phyloP scores from a whole-genome alignment of 2,113 vertebrate species.

The Megaceryle torquata region DNA sequence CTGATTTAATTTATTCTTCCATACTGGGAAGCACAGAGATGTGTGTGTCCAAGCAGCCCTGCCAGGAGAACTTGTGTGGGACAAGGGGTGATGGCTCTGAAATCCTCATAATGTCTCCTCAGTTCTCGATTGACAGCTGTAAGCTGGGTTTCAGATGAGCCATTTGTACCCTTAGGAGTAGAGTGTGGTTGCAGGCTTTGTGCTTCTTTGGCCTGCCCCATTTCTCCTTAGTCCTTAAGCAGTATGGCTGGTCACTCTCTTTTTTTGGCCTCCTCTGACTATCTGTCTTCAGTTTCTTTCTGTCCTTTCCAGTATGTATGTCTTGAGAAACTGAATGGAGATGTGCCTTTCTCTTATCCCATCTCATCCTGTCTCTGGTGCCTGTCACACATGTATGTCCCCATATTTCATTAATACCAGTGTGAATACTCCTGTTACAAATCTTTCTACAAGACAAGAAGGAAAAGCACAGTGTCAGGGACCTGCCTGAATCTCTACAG shows the following conservation, averaged over 20 bases:
- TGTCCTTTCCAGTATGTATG: neutral
- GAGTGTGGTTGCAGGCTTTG: neutral
- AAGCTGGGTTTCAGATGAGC: neutral
- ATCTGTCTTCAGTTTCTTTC: neutral
- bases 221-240: neutral
- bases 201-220: neutral
- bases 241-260: neutral
- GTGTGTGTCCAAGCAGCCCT: neutral
- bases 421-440: neutral
- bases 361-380: neutral
- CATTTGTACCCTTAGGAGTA: neutral
- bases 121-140: neutral
- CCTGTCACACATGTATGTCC: neutral
- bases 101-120: neutral
- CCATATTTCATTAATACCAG: neutral
- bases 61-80: neutral
- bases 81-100: neutral
- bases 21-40: neutral
- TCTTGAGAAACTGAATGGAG: neutral
- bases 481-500: neutral
- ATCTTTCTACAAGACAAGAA: neutral
- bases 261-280: neutral
- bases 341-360: neutral
- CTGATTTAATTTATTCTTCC: neutral
- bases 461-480: neutral